Conservation (phyloP, 2,113 vertebrate genomes). For the Microcebus tavaratra region DNA sequence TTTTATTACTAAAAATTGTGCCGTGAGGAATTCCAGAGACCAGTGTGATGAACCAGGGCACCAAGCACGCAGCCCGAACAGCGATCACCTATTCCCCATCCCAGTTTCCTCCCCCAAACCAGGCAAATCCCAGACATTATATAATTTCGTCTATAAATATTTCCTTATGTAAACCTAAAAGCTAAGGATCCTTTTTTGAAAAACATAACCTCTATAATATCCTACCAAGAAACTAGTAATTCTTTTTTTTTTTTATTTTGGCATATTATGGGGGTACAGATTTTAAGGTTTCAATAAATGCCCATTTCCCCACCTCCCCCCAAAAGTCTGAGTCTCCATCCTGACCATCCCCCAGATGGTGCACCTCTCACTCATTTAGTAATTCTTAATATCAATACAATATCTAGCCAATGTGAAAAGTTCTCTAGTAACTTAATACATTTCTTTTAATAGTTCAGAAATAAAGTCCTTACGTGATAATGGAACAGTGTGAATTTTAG, state of each 20-base stretch:
- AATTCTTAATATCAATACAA: not conserved
- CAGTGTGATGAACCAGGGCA: rapidly evolving
- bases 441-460: not conserved
- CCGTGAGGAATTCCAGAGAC: rapidly evolving
- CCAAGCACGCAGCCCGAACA: rapidly evolving
- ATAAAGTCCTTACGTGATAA: rapidly evolving
- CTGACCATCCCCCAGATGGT: too few species aligned
- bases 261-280: too few species aligned
- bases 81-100: rapidly evolving
- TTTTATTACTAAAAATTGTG: too few species aligned
- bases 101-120: not conserved
- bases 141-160: not conserved
- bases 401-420: not conserved
- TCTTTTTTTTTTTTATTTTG: too few species aligned
- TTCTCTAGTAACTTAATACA: not conserved
- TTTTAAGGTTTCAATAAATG: too few species aligned
- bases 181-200: not conserved
- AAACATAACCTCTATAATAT: not conserved
- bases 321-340: too few species aligned
- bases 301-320: too few species aligned
- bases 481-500: not conserved
- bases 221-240: not conserved
- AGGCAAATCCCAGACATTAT: not conserved
- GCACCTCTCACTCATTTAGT: too few species aligned
- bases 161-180: not conserved